Conservation (phyloP, 2,113 vertebrate genomes). For the Elaphurus davidianus region DNA sequence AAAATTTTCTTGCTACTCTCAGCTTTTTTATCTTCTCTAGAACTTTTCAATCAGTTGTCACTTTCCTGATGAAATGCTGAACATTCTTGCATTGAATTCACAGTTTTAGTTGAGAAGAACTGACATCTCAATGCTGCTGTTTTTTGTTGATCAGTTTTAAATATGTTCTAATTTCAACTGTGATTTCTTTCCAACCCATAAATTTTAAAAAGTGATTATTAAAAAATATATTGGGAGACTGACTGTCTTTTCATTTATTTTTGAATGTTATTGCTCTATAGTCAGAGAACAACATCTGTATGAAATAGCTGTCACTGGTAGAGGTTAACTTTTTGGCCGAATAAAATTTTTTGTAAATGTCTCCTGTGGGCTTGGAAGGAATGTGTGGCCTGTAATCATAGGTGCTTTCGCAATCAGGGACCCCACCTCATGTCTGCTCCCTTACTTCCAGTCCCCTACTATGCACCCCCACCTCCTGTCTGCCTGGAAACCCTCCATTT, state of each 20-base stretch:
- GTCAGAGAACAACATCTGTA: not conserved
- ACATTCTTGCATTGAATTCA: not conserved
- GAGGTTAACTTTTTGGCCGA: not conserved
- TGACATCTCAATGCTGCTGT: not conserved
- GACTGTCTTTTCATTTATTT: not conserved
- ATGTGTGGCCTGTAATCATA: not conserved
- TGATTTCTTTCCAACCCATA: not conserved
- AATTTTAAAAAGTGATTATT: not conserved
- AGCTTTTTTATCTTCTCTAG: not conserved
- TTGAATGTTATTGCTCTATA: not conserved
- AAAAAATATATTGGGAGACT: not conserved
- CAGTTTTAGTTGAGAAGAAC: not conserved
- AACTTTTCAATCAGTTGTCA: not conserved
- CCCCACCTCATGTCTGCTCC: not conserved
- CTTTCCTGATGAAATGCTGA: not conserved
- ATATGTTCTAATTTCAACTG: not conserved
- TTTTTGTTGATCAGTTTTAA: not conserved
- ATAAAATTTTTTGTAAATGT: not conserved
- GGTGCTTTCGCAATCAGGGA: not conserved
- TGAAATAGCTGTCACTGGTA: not conserved
- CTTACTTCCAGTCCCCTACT: not conserved
- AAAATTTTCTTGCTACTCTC: not conserved
- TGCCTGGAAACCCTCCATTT: not conserved
- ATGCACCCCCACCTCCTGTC: not conserved
- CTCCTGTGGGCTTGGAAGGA: not conserved